phyloP scores from a whole-genome alignment of 2,797 vertebrate species.

The Liasis olivaceus region DNA sequence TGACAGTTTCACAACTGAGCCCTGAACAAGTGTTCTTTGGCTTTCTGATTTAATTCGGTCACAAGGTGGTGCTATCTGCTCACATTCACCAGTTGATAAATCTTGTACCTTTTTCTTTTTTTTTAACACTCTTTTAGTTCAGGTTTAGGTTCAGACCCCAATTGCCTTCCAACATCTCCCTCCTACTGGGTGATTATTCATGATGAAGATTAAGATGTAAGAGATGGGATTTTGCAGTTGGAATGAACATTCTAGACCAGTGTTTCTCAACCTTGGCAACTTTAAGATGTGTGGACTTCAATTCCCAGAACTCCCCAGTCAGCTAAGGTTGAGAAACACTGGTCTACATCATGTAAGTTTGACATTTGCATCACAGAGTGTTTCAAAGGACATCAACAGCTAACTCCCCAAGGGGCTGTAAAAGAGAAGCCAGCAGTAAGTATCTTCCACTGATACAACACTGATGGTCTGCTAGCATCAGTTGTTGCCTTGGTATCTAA shows the following conservation, averaged over 20 bases:
- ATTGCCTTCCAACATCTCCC: not conserved
- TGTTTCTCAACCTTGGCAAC: no score
- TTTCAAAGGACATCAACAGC: not conserved
- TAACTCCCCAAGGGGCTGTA: not conserved
- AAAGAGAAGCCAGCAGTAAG: not conserved
- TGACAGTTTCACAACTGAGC: not conserved
- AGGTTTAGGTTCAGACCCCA: not conserved
- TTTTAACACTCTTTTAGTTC: not conserved
- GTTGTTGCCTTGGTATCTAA: not conserved
- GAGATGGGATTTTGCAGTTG: not conserved
- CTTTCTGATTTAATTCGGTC: not conserved
- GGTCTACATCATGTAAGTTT: not conserved
- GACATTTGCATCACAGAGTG: not conserved
- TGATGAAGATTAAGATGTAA: not conserved
- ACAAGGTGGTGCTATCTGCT: constrained; percentile 2
- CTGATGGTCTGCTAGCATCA: not conserved
- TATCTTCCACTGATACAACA: not conserved
- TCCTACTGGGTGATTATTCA: not conserved
- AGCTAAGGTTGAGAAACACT: no score
- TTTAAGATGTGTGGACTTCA: no score
- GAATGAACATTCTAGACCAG: not conserved
- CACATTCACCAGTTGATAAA: not conserved
- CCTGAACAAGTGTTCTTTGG: not conserved
- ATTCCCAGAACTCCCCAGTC: no score
- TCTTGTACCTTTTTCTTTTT: not conserved